Conservation (phyloP, 2,888 invertebrate genomes). For the Allolobophora icterica region DNA sequence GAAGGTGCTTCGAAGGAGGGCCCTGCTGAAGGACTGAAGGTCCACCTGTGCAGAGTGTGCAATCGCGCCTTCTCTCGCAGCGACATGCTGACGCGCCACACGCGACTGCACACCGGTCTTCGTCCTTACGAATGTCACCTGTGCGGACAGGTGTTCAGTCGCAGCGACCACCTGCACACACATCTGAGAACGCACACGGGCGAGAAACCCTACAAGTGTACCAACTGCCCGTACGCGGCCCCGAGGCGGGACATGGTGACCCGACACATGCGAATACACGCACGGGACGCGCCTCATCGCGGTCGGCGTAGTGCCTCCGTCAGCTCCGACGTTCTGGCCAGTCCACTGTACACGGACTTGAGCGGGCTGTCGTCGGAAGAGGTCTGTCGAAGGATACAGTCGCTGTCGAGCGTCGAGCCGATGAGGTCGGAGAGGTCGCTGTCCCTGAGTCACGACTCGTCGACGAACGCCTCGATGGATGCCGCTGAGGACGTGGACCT, state of each 20-base stretch:
- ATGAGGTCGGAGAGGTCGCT: neutral
- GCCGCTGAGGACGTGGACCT: neutral
- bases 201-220: constrained; percentile 84
- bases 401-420: neutral
- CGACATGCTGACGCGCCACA: constrained; percentile 98
- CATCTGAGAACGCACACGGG: constrained; percentile 96
- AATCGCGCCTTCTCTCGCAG: constrained; percentile 91
- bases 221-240: constrained; percentile 95
- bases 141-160: constrained; percentile 86
- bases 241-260: constrained; percentile 99
- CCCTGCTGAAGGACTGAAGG: constrained; percentile 58
- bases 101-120: constrained; percentile 93
- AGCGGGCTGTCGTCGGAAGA: constrained; percentile 45
- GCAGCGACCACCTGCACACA: constrained; percentile 97
- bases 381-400: constrained; percentile 22
- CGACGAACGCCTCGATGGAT: neutral
- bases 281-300: constrained; percentile 54
- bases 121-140: constrained; percentile 95
- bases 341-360: constrained; percentile 53
- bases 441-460: neutral
- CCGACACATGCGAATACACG: constrained; percentile 92
- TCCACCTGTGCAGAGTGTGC: constrained; percentile 73
- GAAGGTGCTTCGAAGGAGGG: constrained; percentile 51
- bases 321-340: constrained; percentile 39
- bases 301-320: constrained; percentile 40